Evolutionary conservation across 1,140 invertebrate species (phyloP).

Genomic region (Heliothis subflexa): DNA sequence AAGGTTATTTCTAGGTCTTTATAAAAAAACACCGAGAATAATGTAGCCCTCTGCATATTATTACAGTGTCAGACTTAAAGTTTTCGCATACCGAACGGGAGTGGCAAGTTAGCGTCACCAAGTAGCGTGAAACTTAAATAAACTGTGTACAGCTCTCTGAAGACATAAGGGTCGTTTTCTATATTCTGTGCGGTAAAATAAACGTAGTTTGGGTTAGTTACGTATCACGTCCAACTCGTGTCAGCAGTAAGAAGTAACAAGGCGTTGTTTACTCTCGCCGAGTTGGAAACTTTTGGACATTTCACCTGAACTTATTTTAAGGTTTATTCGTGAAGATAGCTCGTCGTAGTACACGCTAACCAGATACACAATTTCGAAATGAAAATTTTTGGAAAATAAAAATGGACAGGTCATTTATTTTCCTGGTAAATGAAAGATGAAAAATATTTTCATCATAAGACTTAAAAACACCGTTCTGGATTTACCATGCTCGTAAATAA

Average conservation of each 20-base stretch:
- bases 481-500: no score
- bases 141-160: background rate
- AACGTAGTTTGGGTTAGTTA: slow-evolving; percentile 42
- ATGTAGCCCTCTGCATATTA: background rate
- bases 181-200: slow-evolving; percentile 40
- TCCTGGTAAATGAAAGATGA: background rate
- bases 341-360: background rate
- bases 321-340: slow-evolving; percentile 47
- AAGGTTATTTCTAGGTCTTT: background rate
- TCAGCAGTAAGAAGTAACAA: slow-evolving; percentile 49
- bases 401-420: background rate
- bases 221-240: slow-evolving; percentile 48
- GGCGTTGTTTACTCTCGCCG: slow-evolving; percentile 55
- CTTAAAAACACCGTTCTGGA: no score
- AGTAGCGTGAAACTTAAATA: slow-evolving; percentile 20
- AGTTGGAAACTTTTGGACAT: slow-evolving; percentile 55
- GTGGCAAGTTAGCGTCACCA: slow-evolving; percentile 15
- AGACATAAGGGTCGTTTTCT: slow-evolving; percentile 42
- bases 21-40: background rate
- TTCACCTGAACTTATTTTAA: slow-evolving; percentile 54
- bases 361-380: slow-evolving; percentile 7
- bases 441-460: no score
- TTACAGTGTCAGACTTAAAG: slow-evolving; percentile 9
- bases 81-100: slow-evolving; percentile 39
- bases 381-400: background rate